Evolutionary conservation across 2,113 vertebrate genomes (phyloP).

Genomic region (Sturnus vulgaris): DNA sequence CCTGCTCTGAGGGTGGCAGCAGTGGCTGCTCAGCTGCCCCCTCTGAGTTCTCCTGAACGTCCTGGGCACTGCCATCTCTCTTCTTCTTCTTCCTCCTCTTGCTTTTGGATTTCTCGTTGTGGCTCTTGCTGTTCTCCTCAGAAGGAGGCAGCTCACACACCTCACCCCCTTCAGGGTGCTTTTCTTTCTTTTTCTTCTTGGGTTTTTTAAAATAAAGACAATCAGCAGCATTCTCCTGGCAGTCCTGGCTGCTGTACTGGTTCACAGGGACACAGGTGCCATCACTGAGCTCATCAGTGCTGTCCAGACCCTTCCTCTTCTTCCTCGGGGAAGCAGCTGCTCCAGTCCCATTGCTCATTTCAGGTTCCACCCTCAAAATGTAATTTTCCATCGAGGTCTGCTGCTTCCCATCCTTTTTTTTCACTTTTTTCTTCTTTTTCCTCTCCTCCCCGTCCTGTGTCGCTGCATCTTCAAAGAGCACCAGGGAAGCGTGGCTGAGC

Average conservation of each 20-base stretch:
- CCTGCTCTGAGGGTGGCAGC: not conserved
- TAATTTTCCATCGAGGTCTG: not conserved
- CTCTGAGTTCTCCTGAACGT: fast-evolving
- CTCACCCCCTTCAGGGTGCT: fast-evolving
- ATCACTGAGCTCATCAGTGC: not conserved
- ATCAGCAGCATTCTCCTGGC: not conserved
- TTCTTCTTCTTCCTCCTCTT: not conserved
- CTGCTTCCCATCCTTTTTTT: fast-evolving
- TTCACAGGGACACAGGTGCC: not conserved
- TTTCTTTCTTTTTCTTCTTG: not conserved
- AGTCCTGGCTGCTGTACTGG: not conserved
- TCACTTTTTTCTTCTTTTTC: not conserved
- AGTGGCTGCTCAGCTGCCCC: fast-evolving
- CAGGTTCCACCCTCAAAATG: not conserved
- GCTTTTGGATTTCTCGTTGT: not conserved
- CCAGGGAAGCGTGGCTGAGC: fast-evolving
- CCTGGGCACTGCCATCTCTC: not conserved
- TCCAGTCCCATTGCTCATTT: not conserved
- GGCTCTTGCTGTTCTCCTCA: fast-evolving
- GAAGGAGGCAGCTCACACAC: not conserved
- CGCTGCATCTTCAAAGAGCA: not conserved
- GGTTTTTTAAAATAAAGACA: not conserved
- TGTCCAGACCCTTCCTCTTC: fast-evolving
- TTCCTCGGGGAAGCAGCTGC: not conserved
- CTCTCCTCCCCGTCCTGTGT: not conserved